These are phyloP conservation scores for Crotalus tigris DNA, from an alignment of 2,113 vertebrate genomes.

Conservation along the genomic window DNA sequence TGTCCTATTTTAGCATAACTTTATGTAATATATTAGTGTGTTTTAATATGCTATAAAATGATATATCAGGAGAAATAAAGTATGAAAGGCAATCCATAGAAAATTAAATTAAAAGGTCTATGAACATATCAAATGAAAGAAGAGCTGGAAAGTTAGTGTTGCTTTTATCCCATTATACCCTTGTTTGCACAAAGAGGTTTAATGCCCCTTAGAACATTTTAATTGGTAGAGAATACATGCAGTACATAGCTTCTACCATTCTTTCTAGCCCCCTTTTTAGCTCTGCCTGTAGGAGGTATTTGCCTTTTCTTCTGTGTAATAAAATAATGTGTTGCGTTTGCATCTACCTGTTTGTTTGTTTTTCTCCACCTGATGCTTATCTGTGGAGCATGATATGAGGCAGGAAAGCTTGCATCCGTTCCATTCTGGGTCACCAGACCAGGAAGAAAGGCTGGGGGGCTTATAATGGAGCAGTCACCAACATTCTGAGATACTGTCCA, in stretches of 20 bases:
- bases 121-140: neutral
- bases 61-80: neutral
- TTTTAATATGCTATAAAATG: neutral
- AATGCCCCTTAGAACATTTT: neutral
- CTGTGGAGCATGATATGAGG: neutral
- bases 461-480: neutral
- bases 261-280: neutral
- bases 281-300: neutral
- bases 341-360: neutral
- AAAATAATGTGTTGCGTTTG: neutral
- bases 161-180: neutral
- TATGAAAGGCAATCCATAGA: neutral
- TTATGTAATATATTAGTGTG: neutral
- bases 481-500: neutral
- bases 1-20: neutral
- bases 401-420: neutral
- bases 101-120: neutral
- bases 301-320: neutral
- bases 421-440: neutral
- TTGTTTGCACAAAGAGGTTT: neutral
- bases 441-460: neutral
- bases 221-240: neutral
- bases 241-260: neutral
- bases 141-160: neutral
- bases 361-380: neutral